Conservation (phyloP, 2,888 invertebrate species). For the Melinaea menophilus region DNA sequence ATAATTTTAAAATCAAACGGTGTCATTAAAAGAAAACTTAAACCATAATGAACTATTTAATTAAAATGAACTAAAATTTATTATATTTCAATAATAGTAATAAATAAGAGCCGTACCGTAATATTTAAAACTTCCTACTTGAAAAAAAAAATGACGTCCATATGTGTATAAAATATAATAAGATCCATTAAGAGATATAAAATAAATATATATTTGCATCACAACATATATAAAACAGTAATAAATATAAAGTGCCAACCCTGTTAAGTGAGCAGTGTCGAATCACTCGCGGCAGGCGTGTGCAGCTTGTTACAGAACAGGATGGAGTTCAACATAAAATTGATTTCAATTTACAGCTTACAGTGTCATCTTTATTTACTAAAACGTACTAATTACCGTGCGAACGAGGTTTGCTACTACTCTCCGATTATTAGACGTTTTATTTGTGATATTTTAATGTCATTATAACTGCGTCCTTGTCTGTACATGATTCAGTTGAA, state of each 20-base stretch:
- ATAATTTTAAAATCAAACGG: no score
- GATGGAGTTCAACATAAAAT: slow-evolving; percentile 31
- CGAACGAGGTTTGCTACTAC: background rate
- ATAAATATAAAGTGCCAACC: slow-evolving; percentile 37
- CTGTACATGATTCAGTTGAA: no score
- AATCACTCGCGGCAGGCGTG: slow-evolving; percentile 45
- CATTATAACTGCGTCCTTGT: background rate
- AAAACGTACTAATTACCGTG: background rate
- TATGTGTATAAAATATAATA: no score
- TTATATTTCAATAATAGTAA: no score
- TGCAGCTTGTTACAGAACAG: slow-evolving; percentile 31
- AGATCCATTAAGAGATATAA: no score
- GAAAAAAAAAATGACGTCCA: no score
- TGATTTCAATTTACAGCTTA: slow-evolving; percentile 27
- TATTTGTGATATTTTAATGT: background rate
- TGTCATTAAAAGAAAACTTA: no score
- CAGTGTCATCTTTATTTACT: slow-evolving; percentile 16
- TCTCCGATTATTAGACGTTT: background rate
- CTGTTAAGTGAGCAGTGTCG: slow-evolving; percentile 54
- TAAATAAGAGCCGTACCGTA: no score
- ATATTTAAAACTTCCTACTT: no score
- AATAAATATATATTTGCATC: no score
- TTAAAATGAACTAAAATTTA: no score
- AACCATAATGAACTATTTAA: no score
- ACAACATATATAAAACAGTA: background rate